A percentile compares a stretch with the other conserved stretches of the same genome.
Conservation (phyloP, 2,797 vertebrate genomes). For the Acrocephalus scirpaceus region DNA sequence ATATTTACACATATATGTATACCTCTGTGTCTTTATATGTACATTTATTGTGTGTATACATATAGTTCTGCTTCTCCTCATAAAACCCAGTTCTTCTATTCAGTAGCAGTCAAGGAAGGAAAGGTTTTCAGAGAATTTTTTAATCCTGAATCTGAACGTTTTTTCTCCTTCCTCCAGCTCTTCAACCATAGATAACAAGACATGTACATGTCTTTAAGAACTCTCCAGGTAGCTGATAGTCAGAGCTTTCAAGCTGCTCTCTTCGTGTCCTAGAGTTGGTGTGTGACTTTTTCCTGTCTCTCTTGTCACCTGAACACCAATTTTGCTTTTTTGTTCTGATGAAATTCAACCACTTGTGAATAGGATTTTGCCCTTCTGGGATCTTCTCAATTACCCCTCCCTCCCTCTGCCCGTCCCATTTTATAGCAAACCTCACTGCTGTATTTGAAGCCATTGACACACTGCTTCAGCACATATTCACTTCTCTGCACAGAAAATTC, state of each 20-base stretch:
- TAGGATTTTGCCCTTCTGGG: constrained; percentile 38
- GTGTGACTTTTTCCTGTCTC: constrained; percentile 39
- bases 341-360: constrained; percentile 46
- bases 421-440: not conserved
- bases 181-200: constrained; percentile 36
- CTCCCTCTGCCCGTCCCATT: not conserved
- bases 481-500: constrained; percentile 1
- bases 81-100: not conserved
- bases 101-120: not conserved
- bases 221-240: constrained; percentile 29
- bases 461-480: constrained; percentile 1
- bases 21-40: not conserved
- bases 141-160: not conserved
- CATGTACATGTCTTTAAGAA: constrained; percentile 24
- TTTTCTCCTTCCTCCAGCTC: not conserved
- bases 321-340: constrained; percentile 27
- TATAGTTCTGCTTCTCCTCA: not conserved
- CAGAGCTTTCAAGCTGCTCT: constrained; percentile 37
- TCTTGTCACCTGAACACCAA: constrained; percentile 43
- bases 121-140: not conserved
- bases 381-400: constrained; percentile 46
- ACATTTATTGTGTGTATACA: not conserved
- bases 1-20: not conserved
- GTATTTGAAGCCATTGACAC: constrained; percentile 45
- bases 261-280: constrained; percentile 13